These are phyloP conservation scores for Dipodomys stephensi DNA, from an alignment of 2,113 vertebrate genomes.

Conservation along the genomic window DNA sequence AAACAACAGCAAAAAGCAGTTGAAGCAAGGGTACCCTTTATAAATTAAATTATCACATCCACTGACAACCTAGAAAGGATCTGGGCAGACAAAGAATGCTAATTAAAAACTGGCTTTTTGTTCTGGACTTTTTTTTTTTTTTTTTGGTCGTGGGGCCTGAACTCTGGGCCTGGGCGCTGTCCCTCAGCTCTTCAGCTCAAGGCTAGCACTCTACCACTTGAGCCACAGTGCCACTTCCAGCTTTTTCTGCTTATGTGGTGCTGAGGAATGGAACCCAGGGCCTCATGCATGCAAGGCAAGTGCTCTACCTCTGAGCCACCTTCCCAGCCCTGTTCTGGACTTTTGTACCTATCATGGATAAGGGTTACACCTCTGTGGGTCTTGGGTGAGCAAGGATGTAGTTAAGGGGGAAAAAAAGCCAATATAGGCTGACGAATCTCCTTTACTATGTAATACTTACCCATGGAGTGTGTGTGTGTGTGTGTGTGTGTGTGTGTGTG, in stretches of 20 bases:
- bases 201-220: too few relatives aligned
- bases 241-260: too few relatives aligned
- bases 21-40: not conserved
- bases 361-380: not conserved
- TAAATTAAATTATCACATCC: not conserved
- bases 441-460: not conserved
- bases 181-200: too few relatives aligned
- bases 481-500: too few relatives aligned
- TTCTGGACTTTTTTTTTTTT: not conserved
- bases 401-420: constrained; percentile 46
- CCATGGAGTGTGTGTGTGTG: not conserved
- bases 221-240: too few relatives aligned
- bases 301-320: too few relatives aligned
- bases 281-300: too few relatives aligned
- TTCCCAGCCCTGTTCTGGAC: not conserved
- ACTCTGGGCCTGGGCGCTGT: too few relatives aligned
- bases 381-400: constrained; percentile 34
- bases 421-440: not conserved
- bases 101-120: not conserved
- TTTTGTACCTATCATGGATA: not conserved
- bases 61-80: not conserved
- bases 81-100: not conserved
- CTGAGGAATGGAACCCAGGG: too few relatives aligned
- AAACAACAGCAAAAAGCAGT: not conserved
- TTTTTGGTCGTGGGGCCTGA: too few relatives aligned